Evolutionary conservation across 2,797 vertebrate species (phyloP), one percentile per base, ranked within the genome.

Genomic region (Meriones psammophilus): DNA sequence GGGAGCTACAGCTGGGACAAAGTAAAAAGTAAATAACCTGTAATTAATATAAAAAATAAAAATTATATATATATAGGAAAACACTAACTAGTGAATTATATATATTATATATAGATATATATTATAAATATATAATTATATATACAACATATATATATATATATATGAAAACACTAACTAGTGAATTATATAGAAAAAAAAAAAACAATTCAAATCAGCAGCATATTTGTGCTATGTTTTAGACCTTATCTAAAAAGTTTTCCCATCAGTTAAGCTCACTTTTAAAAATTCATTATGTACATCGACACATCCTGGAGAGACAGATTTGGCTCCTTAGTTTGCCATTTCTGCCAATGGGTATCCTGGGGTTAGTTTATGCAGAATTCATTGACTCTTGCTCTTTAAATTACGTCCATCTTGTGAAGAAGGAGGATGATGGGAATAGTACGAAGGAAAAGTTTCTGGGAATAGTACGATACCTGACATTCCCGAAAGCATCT

Each of bases 381-480:
- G 80, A 92, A 3, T n/a, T 95, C 66, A 22, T 28, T 62, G 58
- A 89, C 46, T 87, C 66, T 30, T 85, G 24, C 30, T 50, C 88
- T 94, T 84, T 46, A 92, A 92, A 92, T 87, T 94, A 22, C 2
- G 87, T 60, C 62, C 80, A 68, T 76, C 64, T 93, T 84, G 14
- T n/a, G 39, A 60, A 88, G 20, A 2, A 85, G 33, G 1, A 86
- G 78, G 84, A n/a, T 42, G 33, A 68, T 68, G 46, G 56, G 89
- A 88, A 89, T 33, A 79, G 17, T 24, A 76, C 14, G 83, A 54
- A 28, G 58, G n/a, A 90, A 54, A 95, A 79, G 26, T 96, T 95
- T 95, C 87, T 93, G 88, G 91, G 94, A 96, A 90, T 64, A 30
- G 33, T 88, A 24, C 80, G 76, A 84, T 84, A 78, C 73, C 62